Percentiles rank a stretch among this genome's conserved stretches.
Evolutionary conservation across 1,140 invertebrate species (phyloP).

Genomic region (Euura saliciscinereae): DNA sequence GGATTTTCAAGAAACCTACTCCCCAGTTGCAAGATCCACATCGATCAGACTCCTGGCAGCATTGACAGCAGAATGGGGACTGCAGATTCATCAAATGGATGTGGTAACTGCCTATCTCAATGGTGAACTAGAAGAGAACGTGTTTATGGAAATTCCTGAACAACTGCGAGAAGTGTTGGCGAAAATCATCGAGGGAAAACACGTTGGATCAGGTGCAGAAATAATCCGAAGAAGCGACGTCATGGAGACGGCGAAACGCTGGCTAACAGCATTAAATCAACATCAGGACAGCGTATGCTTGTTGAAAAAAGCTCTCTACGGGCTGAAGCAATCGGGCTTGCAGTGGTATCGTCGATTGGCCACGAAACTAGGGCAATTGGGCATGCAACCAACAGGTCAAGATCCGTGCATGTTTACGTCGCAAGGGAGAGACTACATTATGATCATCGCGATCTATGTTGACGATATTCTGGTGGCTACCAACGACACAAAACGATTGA

Average conservation of each 20-base stretch:
- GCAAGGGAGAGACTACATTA: slow-evolving; percentile 1
- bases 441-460: slow-evolving; percentile 21
- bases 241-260: background rate
- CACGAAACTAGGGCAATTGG: slow-evolving; percentile 10
- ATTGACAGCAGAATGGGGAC: slow-evolving; percentile 15
- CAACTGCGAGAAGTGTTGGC: slow-evolving; percentile 13
- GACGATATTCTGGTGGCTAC: slow-evolving; percentile 24
- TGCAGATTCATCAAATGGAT: slow-evolving; percentile 38
- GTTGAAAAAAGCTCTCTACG: slow-evolving; percentile 20
- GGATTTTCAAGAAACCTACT: too few species aligned
- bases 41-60: background rate
- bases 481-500: slow-evolving; percentile 17
- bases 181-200: background rate
- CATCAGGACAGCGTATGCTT: background rate
- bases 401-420: background rate
- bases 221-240: slow-evolving; percentile 9
- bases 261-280: background rate
- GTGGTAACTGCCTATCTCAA: slow-evolving; percentile 30
- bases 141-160: slow-evolving; percentile 29
- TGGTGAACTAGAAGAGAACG: slow-evolving; percentile 25
- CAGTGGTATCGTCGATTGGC: slow-evolving; percentile 24
- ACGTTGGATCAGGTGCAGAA: background rate
- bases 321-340: slow-evolving; percentile 18
- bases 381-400: slow-evolving; percentile 16
- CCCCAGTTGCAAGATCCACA: too few species aligned